phyloP scores from a whole-genome alignment of 2,888 invertebrate genomes.

The Pimpla rufipes region DNA sequence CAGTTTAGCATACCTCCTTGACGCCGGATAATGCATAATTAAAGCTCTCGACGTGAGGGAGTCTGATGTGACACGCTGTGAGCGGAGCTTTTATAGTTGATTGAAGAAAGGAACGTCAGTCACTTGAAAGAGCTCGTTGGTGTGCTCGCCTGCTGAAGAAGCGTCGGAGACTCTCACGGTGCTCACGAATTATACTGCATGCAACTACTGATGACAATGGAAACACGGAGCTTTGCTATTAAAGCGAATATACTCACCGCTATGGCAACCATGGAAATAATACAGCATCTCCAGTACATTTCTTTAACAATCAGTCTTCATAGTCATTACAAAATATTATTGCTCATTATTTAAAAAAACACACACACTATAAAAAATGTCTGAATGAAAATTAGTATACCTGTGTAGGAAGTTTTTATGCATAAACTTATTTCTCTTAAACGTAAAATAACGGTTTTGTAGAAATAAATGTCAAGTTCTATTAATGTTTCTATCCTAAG shows the following conservation, averaged over 20 bases:
- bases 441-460: too few species aligned
- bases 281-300: neutral
- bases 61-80: conserved; percentile 7
- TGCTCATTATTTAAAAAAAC: too few species aligned
- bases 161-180: conserved; percentile 1
- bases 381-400: too few species aligned
- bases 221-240: neutral
- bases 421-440: too few species aligned
- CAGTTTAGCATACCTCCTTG: conserved; percentile 26
- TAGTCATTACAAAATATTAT: too few species aligned
- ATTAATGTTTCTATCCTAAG: too few species aligned
- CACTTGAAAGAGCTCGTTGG: conserved; percentile 7
- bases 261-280: neutral
- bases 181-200: neutral
- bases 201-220: neutral
- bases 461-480: too few species aligned
- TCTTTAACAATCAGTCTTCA: too few species aligned
- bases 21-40: conserved; percentile 28
- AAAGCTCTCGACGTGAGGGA: conserved; percentile 18
- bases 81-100: conserved; percentile 32
- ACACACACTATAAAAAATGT: too few species aligned
- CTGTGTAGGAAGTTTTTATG: too few species aligned
- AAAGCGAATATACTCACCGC: neutral
- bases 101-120: conserved; percentile 20
- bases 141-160: conserved; percentile 1